phyloP scores from a whole-genome alignment of 2,797 vertebrate species.

The Sphaeramia orbicularis region DNA sequence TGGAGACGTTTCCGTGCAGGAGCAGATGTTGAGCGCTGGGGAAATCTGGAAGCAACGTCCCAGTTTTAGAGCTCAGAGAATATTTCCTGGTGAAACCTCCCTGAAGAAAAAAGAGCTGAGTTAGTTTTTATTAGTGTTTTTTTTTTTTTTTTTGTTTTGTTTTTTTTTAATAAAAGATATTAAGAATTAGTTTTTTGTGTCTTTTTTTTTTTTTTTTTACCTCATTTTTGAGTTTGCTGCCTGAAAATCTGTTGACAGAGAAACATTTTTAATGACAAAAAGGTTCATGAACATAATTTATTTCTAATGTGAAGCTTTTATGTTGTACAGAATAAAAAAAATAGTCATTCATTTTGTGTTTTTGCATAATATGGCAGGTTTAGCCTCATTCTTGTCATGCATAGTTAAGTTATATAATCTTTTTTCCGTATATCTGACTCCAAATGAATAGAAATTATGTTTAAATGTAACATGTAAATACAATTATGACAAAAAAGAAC shows the following conservation, averaged over 20 bases:
- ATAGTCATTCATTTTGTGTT: no score
- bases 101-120: slow-evolving; percentile 72
- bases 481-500: no score
- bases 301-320: no score
- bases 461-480: no score
- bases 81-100: slow-evolving; percentile 99
- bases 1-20: slow-evolving; percentile 92
- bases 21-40: slow-evolving; percentile 95
- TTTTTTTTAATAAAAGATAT: neutral
- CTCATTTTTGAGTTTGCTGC: slow-evolving; percentile 98
- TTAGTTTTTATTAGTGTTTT: rapidly evolving
- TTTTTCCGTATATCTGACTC: no score
- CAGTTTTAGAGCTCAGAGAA: slow-evolving; percentile 97
- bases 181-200: neutral
- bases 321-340: no score
- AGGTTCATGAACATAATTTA: no score
- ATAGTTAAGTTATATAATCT: no score
- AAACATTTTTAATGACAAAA: no score
- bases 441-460: no score
- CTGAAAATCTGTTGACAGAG: slow-evolving; percentile 91
- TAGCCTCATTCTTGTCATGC: no score
- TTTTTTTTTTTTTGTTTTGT: neutral
- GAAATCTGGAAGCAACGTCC: slow-evolving; percentile 97
- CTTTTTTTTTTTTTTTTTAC: slow-evolving; percentile 75
- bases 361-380: no score